Percentiles rank a stretch among this genome's conserved stretches.
These are phyloP conservation scores for Thysanoteuthis rhombus DNA, from an alignment of 2,888 invertebrate genomes.

Conservation along the genomic window DNA sequence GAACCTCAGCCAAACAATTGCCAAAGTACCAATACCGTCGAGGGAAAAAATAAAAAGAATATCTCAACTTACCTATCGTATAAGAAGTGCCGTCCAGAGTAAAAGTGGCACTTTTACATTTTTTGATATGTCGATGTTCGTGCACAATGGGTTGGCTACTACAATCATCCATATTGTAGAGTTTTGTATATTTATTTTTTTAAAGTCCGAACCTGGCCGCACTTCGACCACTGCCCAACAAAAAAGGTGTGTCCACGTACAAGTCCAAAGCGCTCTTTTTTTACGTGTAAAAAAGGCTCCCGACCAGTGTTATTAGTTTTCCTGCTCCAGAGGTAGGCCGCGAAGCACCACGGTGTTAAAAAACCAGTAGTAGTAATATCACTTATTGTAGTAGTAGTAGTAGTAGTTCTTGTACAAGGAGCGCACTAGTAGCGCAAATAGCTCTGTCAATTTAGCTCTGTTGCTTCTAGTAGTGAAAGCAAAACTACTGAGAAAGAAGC, in stretches of 20 bases:
- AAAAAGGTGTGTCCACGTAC: not conserved
- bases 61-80: slow-evolving; percentile 79
- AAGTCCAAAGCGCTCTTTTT: not conserved
- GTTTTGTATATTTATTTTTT: not conserved
- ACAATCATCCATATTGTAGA: slow-evolving; percentile 26
- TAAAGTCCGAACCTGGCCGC: not conserved
- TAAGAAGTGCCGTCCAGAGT: slow-evolving; percentile 87
- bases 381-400: not conserved
- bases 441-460: not conserved
- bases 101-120: slow-evolving; percentile 86
- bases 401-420: not conserved
- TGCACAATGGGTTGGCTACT: not conserved
- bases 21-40: too few species aligned
- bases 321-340: not conserved
- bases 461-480: not conserved
- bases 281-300: not conserved
- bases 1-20: too few species aligned
- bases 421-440: not conserved
- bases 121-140: slow-evolving; percentile 56
- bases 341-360: not conserved
- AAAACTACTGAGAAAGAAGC: not conserved
- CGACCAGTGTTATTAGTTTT: not conserved
- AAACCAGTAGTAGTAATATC: not conserved
- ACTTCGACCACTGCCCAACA: not conserved
- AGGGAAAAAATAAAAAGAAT: not conserved